Evolutionary conservation across 2,888 invertebrate genomes (phyloP).

Genomic region (Lingula anatina): DNA sequence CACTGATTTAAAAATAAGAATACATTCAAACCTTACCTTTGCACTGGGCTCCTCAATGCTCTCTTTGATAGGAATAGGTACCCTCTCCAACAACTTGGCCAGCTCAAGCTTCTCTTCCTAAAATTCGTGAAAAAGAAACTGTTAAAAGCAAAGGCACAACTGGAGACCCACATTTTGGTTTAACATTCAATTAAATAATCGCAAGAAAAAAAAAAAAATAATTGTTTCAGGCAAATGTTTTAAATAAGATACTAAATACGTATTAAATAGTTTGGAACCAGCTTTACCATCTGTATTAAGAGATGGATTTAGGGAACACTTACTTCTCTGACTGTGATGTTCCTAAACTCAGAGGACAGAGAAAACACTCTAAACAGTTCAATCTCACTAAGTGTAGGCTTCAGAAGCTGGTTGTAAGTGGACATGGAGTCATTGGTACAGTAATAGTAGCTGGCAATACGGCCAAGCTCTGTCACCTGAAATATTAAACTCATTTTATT

Average conservation of each 20-base stretch:
- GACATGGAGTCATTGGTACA: slow-evolving; percentile 95
- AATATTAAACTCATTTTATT: too few species aligned
- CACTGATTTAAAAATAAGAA: too few species aligned
- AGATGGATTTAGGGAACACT: slow-evolving; percentile 4
- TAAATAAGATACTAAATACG: too few species aligned
- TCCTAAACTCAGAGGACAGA: slow-evolving; percentile 90
- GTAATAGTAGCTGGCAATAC: slow-evolving; percentile 98
- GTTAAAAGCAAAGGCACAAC: slow-evolving; percentile 12
- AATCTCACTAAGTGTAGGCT: slow-evolving; percentile 94
- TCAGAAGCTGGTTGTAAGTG: slow-evolving; percentile 91
- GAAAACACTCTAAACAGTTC: slow-evolving; percentile 97
- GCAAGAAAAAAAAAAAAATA: background rate
- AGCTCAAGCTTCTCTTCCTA: slow-evolving; percentile 92
- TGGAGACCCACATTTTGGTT: background rate
- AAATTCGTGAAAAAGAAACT: slow-evolving; percentile 13
- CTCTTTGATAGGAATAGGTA: slow-evolving; percentile 98
- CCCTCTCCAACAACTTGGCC: slow-evolving; percentile 89
- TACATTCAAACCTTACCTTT: slow-evolving; percentile 65
- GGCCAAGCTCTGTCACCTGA: slow-evolving; percentile 87
- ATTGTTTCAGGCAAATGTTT: background rate
- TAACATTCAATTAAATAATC: background rate
- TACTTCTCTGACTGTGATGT: slow-evolving; percentile 70
- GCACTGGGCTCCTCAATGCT: slow-evolving; percentile 97
- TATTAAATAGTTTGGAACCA: too few species aligned
- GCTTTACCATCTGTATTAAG: background rate